Evolutionary conservation across 1,140 invertebrate species (phyloP), one percentile per base, ranked within the genome.

Genomic region (Monomorium pharaonis): DNA sequence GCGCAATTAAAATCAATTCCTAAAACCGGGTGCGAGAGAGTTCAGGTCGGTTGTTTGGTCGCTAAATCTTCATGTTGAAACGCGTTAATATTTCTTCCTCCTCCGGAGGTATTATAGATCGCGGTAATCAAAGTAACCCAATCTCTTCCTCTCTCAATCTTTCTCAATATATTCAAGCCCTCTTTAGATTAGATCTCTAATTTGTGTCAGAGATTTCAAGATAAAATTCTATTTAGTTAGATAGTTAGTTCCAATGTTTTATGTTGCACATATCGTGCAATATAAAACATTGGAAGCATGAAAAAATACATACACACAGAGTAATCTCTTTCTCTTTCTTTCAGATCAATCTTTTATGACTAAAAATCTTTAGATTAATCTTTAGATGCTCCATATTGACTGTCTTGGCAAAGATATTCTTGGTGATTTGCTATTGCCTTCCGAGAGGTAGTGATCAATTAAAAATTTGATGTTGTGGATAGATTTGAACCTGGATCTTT

Each of bases 1-100:
- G 89, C 78, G 76, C 89, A 87, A 87, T 89, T 72, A 84, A 89
- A 89, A 89, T 76, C 69, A 65, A 58, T 85, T 70, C 47, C 56
- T 76, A 76, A 76, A 76, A 42, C 37, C 21, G 21, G 37, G 16
- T 10, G 47, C 18, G 14, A n/a, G n/a, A n/a, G n/a, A n/a, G 10
- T 4, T 24, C 47, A 1, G 7, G 30, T 44, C 24, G 74, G 24
- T 62, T 76, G 24, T 76, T 76, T 76, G 37, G 18, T 62, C 54
- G 21, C 21, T 76, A 62, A 76, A 76, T 76, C 37, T 76, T 60
- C 56, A 62, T 76, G 62, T 12, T 30, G 21, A 60, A 12, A 60
- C 1, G 2, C 37, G 37, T 33, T 12, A 62, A 9, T 76, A 42
- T 76, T 62, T 62, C 74, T 62, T 49, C 47, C 24, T 27, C 51